A percentile compares a stretch with the other conserved stretches of the same genome.
phyloP scores from a whole-genome alignment of 2,113 vertebrate species.

The Corythoichthys haematopterus region DNA sequence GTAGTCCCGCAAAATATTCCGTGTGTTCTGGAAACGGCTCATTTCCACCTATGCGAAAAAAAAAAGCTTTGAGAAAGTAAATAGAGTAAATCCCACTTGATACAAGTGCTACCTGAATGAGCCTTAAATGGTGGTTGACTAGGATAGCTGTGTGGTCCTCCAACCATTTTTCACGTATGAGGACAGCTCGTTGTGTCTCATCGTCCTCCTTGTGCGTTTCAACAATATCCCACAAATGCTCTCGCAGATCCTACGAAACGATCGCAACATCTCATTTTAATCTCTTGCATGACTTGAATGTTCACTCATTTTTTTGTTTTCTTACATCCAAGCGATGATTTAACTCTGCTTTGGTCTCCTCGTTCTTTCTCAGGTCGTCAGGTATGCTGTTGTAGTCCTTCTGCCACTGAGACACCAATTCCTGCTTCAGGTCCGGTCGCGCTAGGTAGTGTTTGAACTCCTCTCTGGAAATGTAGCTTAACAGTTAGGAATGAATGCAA shows the following conservation, averaged over 20 bases:
- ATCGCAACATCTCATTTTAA: not conserved
- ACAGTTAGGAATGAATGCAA: not conserved
- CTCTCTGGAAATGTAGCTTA: slow-evolving; percentile 67
- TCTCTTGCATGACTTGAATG: not conserved
- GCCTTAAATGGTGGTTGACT: slow-evolving; percentile 79
- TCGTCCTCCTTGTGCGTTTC: slow-evolving; percentile 80
- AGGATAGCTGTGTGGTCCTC: slow-evolving; percentile 66
- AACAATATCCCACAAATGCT: slow-evolving; percentile 84
- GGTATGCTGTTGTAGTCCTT: slow-evolving; percentile 79
- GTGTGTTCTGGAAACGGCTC: slow-evolving; percentile 82
- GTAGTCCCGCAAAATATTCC: slow-evolving; percentile 79
- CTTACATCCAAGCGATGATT: slow-evolving; percentile 87
- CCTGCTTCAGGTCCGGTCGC: slow-evolving; percentile 83
- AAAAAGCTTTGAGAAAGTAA: no score
- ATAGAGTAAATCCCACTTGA: no score
- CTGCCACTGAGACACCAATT: slow-evolving; percentile 86
- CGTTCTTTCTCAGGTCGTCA: slow-evolving; percentile 81
- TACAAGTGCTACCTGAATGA: slow-evolving; percentile 80
- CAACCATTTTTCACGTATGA: slow-evolving; percentile 78
- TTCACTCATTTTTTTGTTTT: not conserved
- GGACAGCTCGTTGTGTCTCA: slow-evolving; percentile 67
- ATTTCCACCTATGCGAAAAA: slow-evolving; percentile 75
- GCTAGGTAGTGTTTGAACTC: slow-evolving; percentile 76
- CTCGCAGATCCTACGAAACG: slow-evolving; percentile 75
- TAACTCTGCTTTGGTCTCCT: slow-evolving; percentile 85